Evolutionary conservation across 2,888 invertebrate species (phyloP), one percentile per base, ranked within the genome.

Genomic region (Entomobrya multifasciata): DNA sequence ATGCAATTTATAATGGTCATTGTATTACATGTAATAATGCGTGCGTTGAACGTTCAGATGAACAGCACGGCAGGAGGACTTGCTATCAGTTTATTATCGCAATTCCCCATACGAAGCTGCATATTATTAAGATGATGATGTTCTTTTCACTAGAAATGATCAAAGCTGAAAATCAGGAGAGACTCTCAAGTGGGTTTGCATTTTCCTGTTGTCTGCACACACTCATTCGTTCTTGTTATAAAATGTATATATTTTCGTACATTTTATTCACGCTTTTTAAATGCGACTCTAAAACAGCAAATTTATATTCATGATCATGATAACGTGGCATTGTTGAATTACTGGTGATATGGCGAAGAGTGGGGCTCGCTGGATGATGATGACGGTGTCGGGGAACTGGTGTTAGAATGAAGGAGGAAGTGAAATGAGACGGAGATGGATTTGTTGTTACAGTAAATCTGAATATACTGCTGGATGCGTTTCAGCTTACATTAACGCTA

Each of bases 231-330:
- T n/a, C n/a, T n/a, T n/a, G n/a, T n/a, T n/a, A n/a, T n/a, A n/a
- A n/a, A n/a, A n/a, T n/a, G n/a, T n/a, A n/a, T n/a, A n/a, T n/a
- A n/a, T n/a, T n/a, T n/a, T n/a, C n/a, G n/a, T n/a, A n/a, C n/a
- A n/a, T n/a, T n/a, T n/a, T 17, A 17, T 55, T 36, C 15, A 47
- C 4, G 27, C 6, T 62, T 78, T 78, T n/a, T n/a, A 17, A 78
- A 78, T 49, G 36, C 13, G 52, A 65, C 41, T 79, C 52, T 41
- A 81, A 81, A 70, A 57, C 20, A 57, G 57, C 60, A 72, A 55
- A 81, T 81, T 81, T 81, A 81, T 72, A 81, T 81, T 81, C 81
- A 81, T 81, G 80, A 67, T 81, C 22, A 49, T 20, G 25, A 70
- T 55, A 65, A 8, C 62, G 11, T 65, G 4, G 17, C 36, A 65